Conservation (phyloP, 2,888 invertebrate genomes). For the Brenthis ino region DNA sequence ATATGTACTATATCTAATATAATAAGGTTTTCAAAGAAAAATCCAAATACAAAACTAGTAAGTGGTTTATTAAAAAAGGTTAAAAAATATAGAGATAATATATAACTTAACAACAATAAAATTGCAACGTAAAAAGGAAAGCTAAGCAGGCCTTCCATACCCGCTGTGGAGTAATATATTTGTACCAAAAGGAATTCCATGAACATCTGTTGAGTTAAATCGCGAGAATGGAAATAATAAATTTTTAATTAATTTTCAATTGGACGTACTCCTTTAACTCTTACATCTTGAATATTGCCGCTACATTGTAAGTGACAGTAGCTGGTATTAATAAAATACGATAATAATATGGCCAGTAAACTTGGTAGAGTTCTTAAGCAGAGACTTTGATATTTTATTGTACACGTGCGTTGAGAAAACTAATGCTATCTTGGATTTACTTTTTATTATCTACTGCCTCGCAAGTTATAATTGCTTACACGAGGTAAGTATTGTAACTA, state of each 20-base stretch:
- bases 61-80: too few species aligned
- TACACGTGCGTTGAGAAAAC: neutral
- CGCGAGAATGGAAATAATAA: neutral
- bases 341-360: neutral
- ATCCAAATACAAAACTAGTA: too few species aligned
- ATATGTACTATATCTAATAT: neutral
- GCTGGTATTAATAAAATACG: slow-evolving; percentile 3
- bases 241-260: slow-evolving; percentile 1
- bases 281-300: neutral
- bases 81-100: too few species aligned
- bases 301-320: slow-evolving; percentile 11
- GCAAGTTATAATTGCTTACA: too few species aligned
- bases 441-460: too few species aligned
- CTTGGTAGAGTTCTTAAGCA: neutral
- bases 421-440: neutral
- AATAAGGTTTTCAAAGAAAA: too few species aligned
- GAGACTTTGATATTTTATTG: neutral
- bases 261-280: neutral
- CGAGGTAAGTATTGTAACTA: too few species aligned
- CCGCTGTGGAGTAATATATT: too few species aligned
- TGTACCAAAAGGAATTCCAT: neutral
- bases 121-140: too few species aligned
- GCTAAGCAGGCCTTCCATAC: too few species aligned
- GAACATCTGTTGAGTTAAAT: slow-evolving; percentile 1
- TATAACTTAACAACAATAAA: too few species aligned